Base-by-base conservation (phyloP, 2,888 invertebrate genomes). In the Acanthosoma haemorrhoidale region DNA sequence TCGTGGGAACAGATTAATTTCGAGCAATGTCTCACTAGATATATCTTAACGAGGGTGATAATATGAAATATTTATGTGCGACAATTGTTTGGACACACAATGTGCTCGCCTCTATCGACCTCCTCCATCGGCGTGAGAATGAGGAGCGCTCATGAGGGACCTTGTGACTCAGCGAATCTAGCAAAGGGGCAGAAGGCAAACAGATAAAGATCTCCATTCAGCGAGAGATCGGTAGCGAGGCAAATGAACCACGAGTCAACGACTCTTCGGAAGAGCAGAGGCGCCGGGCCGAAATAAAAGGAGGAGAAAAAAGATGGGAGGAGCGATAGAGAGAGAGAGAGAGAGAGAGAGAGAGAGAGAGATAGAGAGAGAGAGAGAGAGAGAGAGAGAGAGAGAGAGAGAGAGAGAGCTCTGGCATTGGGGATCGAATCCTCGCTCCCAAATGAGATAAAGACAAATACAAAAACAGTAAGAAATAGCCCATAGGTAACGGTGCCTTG, bases 401-500 rank as follows among this genome's bases (percentile, higher is more conserved):
- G n/a, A n/a, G n/a, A n/a, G n/a, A n/a, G n/a, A n/a, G n/a, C n/a
- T n/a, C n/a, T n/a, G n/a, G n/a, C 25, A 51, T 51, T 51, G 51
- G 25, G n/a, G 51, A 51, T 51, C 25, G 29, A 25, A 25, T 6
- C 51, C 32, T 9, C 4, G 9, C 32, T 9, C 5, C 32, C 51
- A 51, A 51, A 51, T 25, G 51, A 51, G 51, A 21, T 25, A 51
- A 51, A 51, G 51, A 51, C 51, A 51, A 51, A 51, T 51, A 51
- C 51, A 51, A 51, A 51, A 51, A 25, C 21, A 51, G 25, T 25
- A 51, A 51, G 25, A 25, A 51, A 51, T 51, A 5, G 51, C 5
- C 25, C 29, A 25, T n/a, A 51, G 25, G 21, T 25, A 51, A 21
- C 25, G 51, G 21, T 2, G 6, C 2, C n/a, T 2, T 25, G 51